Evolutionary conservation across 2,113 vertebrate species (phyloP).

Genomic region (Zeus faber): DNA sequence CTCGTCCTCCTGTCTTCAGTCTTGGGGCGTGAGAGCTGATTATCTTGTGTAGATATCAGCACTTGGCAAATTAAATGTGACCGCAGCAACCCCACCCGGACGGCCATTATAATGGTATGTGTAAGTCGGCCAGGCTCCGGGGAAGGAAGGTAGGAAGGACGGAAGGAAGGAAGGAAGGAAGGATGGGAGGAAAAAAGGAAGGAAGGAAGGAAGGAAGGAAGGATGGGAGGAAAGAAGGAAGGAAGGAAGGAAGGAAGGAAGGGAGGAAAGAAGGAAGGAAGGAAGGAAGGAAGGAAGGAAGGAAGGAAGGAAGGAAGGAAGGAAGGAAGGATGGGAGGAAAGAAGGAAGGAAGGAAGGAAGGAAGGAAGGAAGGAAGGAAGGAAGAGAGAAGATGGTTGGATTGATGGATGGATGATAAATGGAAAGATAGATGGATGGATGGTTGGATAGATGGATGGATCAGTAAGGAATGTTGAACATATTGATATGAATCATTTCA

Average conservation of each 20-base stretch:
- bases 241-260: constrained; percentile 8
- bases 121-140: constrained; percentile 63
- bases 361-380: background rate
- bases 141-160: constrained; percentile 30
- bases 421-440: too few relatives aligned
- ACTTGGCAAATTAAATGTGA: constrained; percentile 72
- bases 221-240: constrained; percentile 27
- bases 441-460: too few relatives aligned
- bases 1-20: constrained; percentile 39
- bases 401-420: too few relatives aligned
- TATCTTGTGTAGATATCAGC: constrained; percentile 69
- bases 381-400: too few relatives aligned
- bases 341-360: background rate
- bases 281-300: background rate
- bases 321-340: background rate
- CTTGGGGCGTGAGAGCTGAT: constrained; percentile 64
- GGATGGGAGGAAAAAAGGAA: constrained; percentile 27
- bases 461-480: too few relatives aligned
- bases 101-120: constrained; percentile 71
- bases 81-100: constrained; percentile 55
- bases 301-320: background rate
- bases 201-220: constrained; percentile 31
- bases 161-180: constrained; percentile 13
- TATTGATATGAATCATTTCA: too few relatives aligned
- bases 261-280: constrained; percentile 7